Conservation (phyloP, 2,797 vertebrate species). For the Poeciliopsis presidionis region DNA sequence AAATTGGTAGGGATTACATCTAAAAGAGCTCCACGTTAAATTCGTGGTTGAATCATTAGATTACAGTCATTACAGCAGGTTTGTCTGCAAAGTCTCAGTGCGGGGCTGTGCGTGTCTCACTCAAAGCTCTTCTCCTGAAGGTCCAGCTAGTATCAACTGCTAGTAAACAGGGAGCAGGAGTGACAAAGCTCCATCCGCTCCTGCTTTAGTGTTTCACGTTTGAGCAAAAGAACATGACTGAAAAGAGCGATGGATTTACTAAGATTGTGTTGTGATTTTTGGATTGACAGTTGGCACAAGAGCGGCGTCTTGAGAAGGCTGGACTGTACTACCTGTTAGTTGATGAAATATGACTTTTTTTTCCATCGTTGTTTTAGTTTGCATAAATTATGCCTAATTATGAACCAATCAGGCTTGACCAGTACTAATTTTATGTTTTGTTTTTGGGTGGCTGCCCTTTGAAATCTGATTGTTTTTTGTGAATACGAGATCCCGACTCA, state of each 20-base stretch:
- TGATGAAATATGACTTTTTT: too few relatives aligned
- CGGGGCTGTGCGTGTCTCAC: conserved; percentile 24
- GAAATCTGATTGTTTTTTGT: not conserved
- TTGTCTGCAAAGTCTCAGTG: conserved; percentile 10
- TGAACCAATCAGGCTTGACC: not conserved
- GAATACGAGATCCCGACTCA: not conserved
- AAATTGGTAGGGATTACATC: conserved; percentile 86
- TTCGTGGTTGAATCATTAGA: conserved; percentile 63
- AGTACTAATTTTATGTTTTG: not conserved
- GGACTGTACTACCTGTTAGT: not conserved
- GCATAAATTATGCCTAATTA: not conserved
- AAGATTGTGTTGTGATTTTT: conserved; percentile 28
- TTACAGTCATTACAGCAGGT: conserved; percentile 40
- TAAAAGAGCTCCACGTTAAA: conserved; percentile 65
- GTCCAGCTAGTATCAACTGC: conserved; percentile 28
- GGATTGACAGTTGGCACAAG: not conserved
- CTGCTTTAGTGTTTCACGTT: conserved; percentile 53
- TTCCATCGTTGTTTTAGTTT: not conserved
- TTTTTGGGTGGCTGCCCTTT: not conserved
- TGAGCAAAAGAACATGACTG: conserved; percentile 60
- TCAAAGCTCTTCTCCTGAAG: conserved; percentile 6
- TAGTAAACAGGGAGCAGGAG: conserved; percentile 35
- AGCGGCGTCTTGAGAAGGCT: not conserved
- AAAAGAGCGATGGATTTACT: conserved; percentile 81
- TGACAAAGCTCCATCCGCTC: not conserved